phyloP scores from a whole-genome alignment of 2,113 vertebrate genomes.

The Nematolebias whitei region DNA sequence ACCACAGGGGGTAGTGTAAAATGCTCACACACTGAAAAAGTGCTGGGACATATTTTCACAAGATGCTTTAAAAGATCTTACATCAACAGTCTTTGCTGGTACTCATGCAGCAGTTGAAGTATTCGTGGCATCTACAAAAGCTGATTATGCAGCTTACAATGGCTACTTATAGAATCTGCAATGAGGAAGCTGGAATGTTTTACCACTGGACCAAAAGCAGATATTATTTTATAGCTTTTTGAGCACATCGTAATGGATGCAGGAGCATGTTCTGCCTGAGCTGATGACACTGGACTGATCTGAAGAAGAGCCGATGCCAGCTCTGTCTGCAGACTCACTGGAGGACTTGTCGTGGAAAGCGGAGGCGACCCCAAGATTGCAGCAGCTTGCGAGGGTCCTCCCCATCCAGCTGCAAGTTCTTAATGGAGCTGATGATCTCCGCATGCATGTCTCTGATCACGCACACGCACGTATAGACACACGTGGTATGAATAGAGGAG shows the following conservation, averaged over 20 bases:
- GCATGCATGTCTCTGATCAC: constrained; percentile 92
- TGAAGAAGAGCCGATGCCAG: constrained; percentile 27
- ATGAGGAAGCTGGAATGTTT: background rate
- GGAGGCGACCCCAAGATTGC: constrained; percentile 89
- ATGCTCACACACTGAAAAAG: constrained; percentile 43
- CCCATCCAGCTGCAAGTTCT: constrained; percentile 93
- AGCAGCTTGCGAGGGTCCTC: constrained; percentile 93
- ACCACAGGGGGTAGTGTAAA: constrained; percentile 6
- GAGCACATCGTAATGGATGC: background rate
- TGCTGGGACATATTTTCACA: constrained; percentile 5
- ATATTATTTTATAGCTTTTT: too few species aligned
- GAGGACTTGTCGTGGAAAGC: constrained; percentile 86
- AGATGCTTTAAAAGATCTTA: constrained; percentile 28
- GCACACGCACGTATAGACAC: constrained; percentile 21
- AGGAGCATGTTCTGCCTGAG: constrained; percentile 40
- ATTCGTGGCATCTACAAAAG: constrained; percentile 30
- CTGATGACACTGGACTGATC: constrained; percentile 23
- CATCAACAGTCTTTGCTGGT: constrained; percentile 38
- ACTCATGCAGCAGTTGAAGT: constrained; percentile 48
- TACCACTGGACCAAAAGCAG: background rate
- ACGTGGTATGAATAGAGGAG: constrained; percentile 32
- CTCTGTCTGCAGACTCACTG: constrained; percentile 88
- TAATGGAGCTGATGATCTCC: constrained; percentile 96
- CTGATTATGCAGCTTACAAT: constrained; percentile 1
- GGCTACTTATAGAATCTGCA: background rate